Base-by-base conservation (phyloP, 2,888 invertebrate species). In the Baccha elongata region DNA sequence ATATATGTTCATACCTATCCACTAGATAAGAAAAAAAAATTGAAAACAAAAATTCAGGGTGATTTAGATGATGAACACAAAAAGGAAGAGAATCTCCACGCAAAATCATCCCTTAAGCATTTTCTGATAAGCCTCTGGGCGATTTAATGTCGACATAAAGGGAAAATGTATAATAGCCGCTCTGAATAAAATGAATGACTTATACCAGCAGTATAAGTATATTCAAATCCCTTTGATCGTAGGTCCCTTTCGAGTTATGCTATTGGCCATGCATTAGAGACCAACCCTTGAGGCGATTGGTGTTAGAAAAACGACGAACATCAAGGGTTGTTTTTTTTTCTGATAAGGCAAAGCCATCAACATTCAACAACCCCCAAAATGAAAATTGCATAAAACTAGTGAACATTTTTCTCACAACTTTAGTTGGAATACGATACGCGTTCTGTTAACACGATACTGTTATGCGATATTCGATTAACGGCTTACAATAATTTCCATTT, bases 391-490 rank as follows among this genome's bases (percentile, higher is more conserved):
- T 89, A 89, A 90, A 90, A 90, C 88, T 87, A 86, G 86, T 85
- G 87, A 86, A 86, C 86, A 86, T 86, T 86, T 86, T 86, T 87
- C 86, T 86, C 84, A 74, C 84, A 84, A 87, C 87, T 87, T 89
- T 88, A 90, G 90, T 90, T 90, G 88, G 87, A 86, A 85, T 55
- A 86, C 86, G 87, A 87, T 87, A 87, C 89, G 88, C 87, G 89
- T 86, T 85, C 87, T 88, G 88, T 86, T 85, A 85, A 88, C 62
- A 79, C 60, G 46, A 17, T 13, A 58, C 44, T 37, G 55, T 44
- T 52, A 74, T 84, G n/a, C n/a, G 80, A 69, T 44, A 64, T 60
- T 35, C 42, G 55, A 46, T 65, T 79, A 53, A 40, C 37, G 32
- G 37, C 53, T 71, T 21, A 10, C 3, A 46, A 32, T 15, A 42